Evolutionary conservation across 2,888 invertebrate species (phyloP).

Genomic region (Synanthedon andrenaeformis): DNA sequence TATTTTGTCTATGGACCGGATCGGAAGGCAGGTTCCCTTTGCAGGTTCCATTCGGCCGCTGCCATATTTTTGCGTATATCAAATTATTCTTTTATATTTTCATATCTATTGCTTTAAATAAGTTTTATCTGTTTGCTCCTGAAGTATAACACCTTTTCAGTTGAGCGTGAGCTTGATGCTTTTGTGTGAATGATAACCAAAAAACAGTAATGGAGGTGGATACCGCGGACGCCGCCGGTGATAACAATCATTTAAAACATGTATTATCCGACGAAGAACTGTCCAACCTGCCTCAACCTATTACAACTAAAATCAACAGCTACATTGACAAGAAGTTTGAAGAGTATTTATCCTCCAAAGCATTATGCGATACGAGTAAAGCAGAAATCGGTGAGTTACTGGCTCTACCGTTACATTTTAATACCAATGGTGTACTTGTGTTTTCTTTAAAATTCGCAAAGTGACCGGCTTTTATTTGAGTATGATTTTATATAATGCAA

Average conservation of each 20-base stretch:
- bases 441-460: background rate
- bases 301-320: constrained; percentile 71
- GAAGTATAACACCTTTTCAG: too few relatives aligned
- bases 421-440: background rate
- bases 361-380: constrained; percentile 76
- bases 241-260: constrained; percentile 55
- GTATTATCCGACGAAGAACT: constrained; percentile 55
- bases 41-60: too few relatives aligned
- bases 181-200: background rate
- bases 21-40: too few relatives aligned
- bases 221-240: constrained; percentile 51
- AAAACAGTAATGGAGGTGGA: constrained; percentile 53
- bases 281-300: constrained; percentile 32
- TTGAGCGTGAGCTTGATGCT: too few relatives aligned
- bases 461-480: background rate
- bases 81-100: too few relatives aligned
- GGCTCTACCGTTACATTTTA: constrained; percentile 8
- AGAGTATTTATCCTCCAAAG: constrained; percentile 79
- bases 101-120: too few relatives aligned
- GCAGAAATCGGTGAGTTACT: constrained; percentile 70
- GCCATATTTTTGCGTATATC: too few relatives aligned
- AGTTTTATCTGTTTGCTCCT: too few relatives aligned
- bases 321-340: constrained; percentile 73
- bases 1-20: too few relatives aligned
- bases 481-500: constrained; percentile 6